A percentile compares a stretch with the other conserved stretches of the same genome.
phyloP scores from a whole-genome alignment of 1,140 invertebrate species.

The Nautilus pompilius region DNA sequence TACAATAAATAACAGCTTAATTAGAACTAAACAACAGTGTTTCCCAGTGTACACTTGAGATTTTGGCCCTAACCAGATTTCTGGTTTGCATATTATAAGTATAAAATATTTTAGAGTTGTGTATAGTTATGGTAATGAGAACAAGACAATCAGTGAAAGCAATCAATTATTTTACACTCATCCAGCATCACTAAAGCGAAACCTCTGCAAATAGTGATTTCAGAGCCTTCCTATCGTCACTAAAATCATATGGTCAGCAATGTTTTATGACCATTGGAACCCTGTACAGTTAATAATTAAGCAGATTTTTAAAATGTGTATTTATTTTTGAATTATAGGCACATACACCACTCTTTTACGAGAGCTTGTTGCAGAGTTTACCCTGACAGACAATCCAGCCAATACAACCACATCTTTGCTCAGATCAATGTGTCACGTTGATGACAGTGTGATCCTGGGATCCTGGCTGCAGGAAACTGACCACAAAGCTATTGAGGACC shows the following conservation, averaged over 20 bases:
- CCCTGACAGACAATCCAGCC: conserved; percentile 88
- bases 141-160: too few species aligned
- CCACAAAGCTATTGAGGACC: conserved; percentile 95
- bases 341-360: conserved; percentile 54
- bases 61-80: neutral
- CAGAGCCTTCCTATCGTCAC: too few species aligned
- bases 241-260: too few species aligned
- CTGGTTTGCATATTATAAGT: neutral
- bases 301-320: too few species aligned
- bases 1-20: neutral
- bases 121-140: too few species aligned
- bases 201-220: too few species aligned
- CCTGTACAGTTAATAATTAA: too few species aligned
- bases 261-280: too few species aligned
- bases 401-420: conserved; percentile 91
- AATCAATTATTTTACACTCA: too few species aligned
- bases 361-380: conserved; percentile 95
- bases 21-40: neutral
- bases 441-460: conserved; percentile 70
- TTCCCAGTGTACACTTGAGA: neutral
- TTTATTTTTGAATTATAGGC: conserved; percentile 28
- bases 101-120: too few species aligned
- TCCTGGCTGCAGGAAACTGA: conserved; percentile 83
- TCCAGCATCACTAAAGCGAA: too few species aligned
- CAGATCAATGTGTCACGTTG: conserved; percentile 81